These are phyloP conservation scores for Barnardius zonarius DNA, from an alignment of 2,113 vertebrate species.

Conservation along the genomic window DNA sequence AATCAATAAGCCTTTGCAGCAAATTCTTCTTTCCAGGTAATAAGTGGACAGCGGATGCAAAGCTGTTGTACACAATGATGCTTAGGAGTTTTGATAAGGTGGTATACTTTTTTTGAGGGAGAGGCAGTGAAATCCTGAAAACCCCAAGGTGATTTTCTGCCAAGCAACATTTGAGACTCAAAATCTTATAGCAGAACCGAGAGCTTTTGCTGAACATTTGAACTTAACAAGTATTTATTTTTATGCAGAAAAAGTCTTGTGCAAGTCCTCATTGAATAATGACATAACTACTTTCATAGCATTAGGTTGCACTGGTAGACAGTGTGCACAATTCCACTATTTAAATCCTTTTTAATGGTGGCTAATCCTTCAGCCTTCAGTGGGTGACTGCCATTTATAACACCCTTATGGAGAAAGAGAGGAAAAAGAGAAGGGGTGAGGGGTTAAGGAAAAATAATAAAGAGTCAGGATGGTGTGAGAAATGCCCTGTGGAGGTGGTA, in stretches of 20 bases:
- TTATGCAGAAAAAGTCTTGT: neutral
- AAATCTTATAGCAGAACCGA: neutral
- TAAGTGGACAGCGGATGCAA: neutral
- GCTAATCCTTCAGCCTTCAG: neutral
- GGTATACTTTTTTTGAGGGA: neutral
- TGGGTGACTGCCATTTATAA: neutral
- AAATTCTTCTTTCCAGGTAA: neutral
- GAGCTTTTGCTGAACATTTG: neutral
- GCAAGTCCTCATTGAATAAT: neutral
- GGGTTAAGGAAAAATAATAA: neutral
- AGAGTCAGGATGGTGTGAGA: conserved; percentile 34
- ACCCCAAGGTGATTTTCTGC: neutral
- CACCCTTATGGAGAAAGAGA: neutral
- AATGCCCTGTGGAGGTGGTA: conserved; percentile 48
- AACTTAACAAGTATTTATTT: neutral
- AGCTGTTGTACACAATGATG: neutral
- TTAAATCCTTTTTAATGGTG: neutral
- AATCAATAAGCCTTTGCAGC: neutral
- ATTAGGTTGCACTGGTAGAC: neutral
- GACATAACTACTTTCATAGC: neutral
- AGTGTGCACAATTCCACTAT: neutral
- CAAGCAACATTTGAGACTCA: neutral
- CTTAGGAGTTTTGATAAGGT: neutral
- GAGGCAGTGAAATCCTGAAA: neutral
- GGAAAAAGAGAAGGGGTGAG: neutral